phyloP scores from a whole-genome alignment of 1,140 invertebrate species.

The Venustaconcha ellipsiformis region DNA sequence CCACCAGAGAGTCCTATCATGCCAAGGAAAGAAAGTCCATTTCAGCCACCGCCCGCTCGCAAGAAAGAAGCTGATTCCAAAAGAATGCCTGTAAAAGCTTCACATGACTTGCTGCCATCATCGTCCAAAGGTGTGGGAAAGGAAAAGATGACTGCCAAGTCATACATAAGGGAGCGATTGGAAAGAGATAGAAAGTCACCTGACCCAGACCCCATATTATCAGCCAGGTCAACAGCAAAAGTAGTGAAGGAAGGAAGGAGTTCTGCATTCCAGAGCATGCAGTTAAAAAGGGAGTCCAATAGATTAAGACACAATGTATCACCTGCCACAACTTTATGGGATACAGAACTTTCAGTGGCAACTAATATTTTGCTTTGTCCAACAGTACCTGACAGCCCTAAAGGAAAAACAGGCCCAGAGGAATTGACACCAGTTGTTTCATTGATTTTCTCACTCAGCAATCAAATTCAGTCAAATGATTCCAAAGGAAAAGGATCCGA shows the following conservation, averaged over 20 bases:
- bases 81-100: conserved; percentile 15
- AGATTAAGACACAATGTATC: conserved; percentile 58
- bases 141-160: conserved; percentile 1
- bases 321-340: conserved; percentile 64
- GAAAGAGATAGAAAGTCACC: conserved; percentile 13
- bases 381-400: conserved; percentile 21
- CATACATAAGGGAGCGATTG: background rate
- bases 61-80: conserved; percentile 7
- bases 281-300: conserved; percentile 18
- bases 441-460: conserved; percentile 42
- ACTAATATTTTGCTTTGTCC: conserved; percentile 59
- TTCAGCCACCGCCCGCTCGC: conserved; percentile 31
- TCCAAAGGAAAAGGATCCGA: conserved; percentile 27
- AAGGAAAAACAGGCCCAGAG: background rate
- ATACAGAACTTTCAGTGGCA: conserved; percentile 38
- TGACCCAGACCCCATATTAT: conserved; percentile 22
- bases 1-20: conserved; percentile 41
- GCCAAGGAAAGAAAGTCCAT: conserved; percentile 47
- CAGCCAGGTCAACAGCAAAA: conserved; percentile 12
- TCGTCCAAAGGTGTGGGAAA: background rate
- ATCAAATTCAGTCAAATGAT: conserved; percentile 28
- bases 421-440: conserved; percentile 23
- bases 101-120: conserved; percentile 18
- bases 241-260: conserved; percentile 4
- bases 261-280: conserved; percentile 51